Evolutionary conservation across 1,140 invertebrate species (phyloP), one percentile per base, ranked within the genome.

Genomic region (Camponotus vicinus): DNA sequence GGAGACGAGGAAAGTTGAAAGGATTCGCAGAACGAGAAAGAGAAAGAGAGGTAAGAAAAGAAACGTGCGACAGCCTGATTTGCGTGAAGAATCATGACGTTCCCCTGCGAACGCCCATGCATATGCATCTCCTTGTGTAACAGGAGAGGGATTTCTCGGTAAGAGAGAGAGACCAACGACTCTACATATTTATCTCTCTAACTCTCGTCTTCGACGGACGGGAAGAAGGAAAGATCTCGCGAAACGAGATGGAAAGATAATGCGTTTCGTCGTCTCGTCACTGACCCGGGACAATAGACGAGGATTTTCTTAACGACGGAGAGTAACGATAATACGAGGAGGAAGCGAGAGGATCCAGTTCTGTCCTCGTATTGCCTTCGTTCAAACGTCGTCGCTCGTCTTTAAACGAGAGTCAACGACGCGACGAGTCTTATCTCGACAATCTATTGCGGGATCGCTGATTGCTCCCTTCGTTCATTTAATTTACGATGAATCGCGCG

Each of bases 401-500:
- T 90, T 83, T 92, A 90, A 92, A 89, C 80, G 87, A 89, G 79
- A 87, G 73, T 86, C 90, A 86, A 88, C 40, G 66, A 80, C 88
- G 85, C 86, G 88, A 91, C 84, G 42, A 76, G 86, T 55, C 90
- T 90, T 90, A 90, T 90, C 88, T 88, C 87, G 87, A 78, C 76
- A 49, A 73, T 90, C 90, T 89, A 90, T 91, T 88, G 89, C 89
- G 88, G 89, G 90, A 93, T 93, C 87, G 88, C 84, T 89, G 88
- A 89, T 90, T 90, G 82, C 89, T 90, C 89, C 86, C 89, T 92
- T 92, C 91, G 92, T 92, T 90, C 91, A 78, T 89, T 88, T 91
- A 91, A 93, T 92, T 93, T 89, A 90, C 87, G 73, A 76, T 88
- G 87, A 90, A 86, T 82, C 88, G 89, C 69, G 70, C 79, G 66